Base-by-base conservation (phyloP, 1,140 invertebrate species). In the Melanaphis sacchari region DNA sequence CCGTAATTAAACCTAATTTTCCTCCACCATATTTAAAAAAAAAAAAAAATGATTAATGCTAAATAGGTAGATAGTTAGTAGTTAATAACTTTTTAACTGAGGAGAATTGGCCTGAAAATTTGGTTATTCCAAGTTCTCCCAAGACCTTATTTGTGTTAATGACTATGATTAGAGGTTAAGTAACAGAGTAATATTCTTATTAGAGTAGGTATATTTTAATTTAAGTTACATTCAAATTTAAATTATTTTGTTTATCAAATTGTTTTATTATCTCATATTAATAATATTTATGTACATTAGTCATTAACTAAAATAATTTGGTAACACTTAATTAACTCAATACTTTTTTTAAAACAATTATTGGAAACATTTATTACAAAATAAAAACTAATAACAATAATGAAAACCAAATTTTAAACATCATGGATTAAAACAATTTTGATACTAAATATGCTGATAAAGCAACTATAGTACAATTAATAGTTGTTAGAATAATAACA, bases 401-500 rank as follows among this genome's bases (percentile, higher is more conserved):
- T 85, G 38, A 93, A 41, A 85, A 91, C 43, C n/a, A 41, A 21
- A 82, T n/a, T 31, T 59, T 6, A 92, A 43, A 52, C n/a, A 49
- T 38, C 6, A 31, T 21, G 36, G 41, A 38, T 93, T 82, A 93
- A 93, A 93, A 85, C 21, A 93, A 93, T 54, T 82, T 93, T 15
- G 91, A 84, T 1, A 93, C 36, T 76, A 93, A n/a, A 84, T 84
- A 93, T 40, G 76, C 81, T 40, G 91, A 93, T 24, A 93, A 2
- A 40, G 81, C 81, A 31, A 93, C 46, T 76, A 93, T 85, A 52
- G 91, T 52, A 54, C 91, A 93, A 93, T 93, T 93, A 41, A 93
- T 93, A 54, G 91, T 52, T 40, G 91, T 93, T 21, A 93, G 22
- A n/a, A 93, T n/a, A 93, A 93, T 54, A 52, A 93, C 36, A 93